These are phyloP conservation scores for Leistus spinibarbis DNA, from an alignment of 2,888 invertebrate species.

Conservation along the genomic window DNA sequence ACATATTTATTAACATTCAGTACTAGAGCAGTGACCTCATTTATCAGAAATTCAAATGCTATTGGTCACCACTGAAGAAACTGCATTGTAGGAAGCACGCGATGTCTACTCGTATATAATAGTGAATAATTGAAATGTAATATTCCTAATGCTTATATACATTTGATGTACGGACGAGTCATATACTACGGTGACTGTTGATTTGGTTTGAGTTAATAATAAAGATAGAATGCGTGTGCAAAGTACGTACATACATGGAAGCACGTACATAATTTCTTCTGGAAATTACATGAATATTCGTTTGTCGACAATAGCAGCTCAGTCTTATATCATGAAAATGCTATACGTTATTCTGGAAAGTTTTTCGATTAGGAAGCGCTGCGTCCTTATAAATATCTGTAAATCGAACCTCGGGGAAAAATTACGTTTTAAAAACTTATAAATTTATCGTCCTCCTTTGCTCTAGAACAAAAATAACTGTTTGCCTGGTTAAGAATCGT, in stretches of 20 bases:
- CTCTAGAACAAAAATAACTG: background rate
- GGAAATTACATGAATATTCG: background rate
- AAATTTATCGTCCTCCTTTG: constrained; percentile 41
- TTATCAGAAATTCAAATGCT: no score
- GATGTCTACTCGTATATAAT: background rate
- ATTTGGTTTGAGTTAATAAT: no score
- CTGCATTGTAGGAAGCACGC: no score
- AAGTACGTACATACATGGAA: background rate
- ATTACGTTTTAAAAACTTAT: constrained; percentile 48
- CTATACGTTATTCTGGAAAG: constrained; percentile 40
- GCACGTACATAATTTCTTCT: no score
- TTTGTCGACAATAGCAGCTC: background rate
- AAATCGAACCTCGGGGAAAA: constrained; percentile 49
- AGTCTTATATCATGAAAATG: constrained; percentile 37
- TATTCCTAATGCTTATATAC: background rate
- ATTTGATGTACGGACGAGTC: background rate
- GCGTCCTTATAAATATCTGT: constrained; percentile 48
- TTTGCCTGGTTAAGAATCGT: background rate
- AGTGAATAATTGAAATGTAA: background rate
- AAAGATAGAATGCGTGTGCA: no score
- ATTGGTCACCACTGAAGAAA: no score
- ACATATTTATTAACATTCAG: no score
- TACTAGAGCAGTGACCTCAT: no score
- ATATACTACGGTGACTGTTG: background rate
- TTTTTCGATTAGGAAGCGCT: constrained; percentile 42